Conservation (phyloP, 2,113 vertebrate genomes). For the Myocastor coypus region DNA sequence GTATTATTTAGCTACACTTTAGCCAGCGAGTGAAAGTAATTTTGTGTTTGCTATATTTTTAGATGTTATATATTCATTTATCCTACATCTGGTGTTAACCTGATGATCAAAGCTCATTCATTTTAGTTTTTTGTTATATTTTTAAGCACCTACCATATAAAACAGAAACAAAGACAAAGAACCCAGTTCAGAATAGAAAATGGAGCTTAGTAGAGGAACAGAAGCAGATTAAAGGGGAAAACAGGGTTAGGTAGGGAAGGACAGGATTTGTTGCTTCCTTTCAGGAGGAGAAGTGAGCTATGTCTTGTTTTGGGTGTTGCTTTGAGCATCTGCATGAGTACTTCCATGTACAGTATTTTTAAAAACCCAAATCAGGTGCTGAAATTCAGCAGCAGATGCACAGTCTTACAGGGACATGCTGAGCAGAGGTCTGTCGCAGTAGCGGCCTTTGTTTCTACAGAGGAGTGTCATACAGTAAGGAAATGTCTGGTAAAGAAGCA, state of each 20-base stretch:
- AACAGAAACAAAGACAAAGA: background rate
- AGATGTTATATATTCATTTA: too few relatives aligned
- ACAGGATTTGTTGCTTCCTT: background rate
- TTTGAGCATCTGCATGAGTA: background rate
- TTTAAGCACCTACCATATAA: background rate
- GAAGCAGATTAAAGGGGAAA: background rate
- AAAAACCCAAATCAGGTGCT: constrained; percentile 7
- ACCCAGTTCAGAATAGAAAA: background rate
- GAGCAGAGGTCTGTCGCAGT: background rate
- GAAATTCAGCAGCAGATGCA: background rate
- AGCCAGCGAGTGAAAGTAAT: background rate
- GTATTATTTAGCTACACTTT: background rate
- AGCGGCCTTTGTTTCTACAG: constrained; percentile 24
- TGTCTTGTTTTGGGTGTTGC: background rate
- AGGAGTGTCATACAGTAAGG: background rate
- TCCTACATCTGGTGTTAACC: too few relatives aligned
- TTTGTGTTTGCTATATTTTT: background rate
- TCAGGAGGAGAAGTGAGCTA: background rate
- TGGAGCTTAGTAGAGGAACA: background rate
- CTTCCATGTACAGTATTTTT: background rate
- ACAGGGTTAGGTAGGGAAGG: background rate
- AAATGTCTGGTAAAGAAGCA: constrained; percentile 12
- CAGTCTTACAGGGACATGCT: constrained; percentile 2
- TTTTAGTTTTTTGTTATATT: background rate
- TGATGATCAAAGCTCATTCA: too few relatives aligned